A percentile compares a stretch with the other conserved stretches of the same genome.
Evolutionary conservation across 2,113 vertebrate species (phyloP).

Genomic region (Melierax canorus): DNA sequence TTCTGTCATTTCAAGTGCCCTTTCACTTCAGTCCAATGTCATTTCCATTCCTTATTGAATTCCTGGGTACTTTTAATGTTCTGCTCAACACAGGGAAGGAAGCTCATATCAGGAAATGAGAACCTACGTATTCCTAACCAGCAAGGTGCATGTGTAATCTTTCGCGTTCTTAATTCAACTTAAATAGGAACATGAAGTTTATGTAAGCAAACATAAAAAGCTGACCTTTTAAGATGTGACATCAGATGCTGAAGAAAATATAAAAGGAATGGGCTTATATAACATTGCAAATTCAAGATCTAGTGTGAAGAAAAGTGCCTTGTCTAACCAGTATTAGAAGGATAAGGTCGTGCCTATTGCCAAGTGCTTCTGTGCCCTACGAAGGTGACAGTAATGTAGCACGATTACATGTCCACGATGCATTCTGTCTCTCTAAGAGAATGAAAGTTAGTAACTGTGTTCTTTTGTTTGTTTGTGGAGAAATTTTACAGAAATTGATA

Average conservation of each 20-base stretch:
- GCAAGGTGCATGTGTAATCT: neutral
- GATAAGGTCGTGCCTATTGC: neutral
- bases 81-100: neutral
- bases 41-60: neutral
- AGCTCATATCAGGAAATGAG: neutral
- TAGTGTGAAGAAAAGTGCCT: neutral
- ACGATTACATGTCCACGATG: accelerated
- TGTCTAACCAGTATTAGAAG: neutral
- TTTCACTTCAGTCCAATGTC: neutral
- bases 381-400: neutral
- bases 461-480: neutral
- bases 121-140: neutral
- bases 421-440: neutral
- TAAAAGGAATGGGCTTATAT: neutral
- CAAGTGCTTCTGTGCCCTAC: neutral
- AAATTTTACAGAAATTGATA: neutral
- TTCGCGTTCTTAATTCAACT: neutral
- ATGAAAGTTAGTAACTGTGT: neutral
- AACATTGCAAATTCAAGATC: neutral
- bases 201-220: neutral
- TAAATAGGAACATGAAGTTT: neutral
- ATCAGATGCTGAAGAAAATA: neutral
- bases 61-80: neutral
- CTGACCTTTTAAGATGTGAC: neutral
- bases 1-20: neutral